Percentiles rank a stretch among this genome's conserved stretches.
These are phyloP conservation scores for Hyperoplus immaculatus DNA, from an alignment of 2,797 vertebrate species.

Conservation along the genomic window DNA sequence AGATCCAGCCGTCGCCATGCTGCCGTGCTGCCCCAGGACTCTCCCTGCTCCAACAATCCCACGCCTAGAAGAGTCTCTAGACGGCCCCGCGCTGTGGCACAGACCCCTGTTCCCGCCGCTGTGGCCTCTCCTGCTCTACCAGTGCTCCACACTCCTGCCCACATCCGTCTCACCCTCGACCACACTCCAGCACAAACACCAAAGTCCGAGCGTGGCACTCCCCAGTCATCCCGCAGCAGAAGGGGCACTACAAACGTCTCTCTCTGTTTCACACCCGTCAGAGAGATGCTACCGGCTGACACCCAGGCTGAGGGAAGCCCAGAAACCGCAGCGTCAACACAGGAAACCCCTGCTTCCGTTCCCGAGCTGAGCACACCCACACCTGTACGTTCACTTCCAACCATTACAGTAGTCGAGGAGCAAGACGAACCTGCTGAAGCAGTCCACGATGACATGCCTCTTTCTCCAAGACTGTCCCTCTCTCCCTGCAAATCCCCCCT, in stretches of 20 bases:
- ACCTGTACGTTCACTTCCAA: background rate
- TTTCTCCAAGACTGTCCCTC: conserved; percentile 23
- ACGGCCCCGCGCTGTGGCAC: conserved; percentile 48
- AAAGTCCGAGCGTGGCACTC: conserved; percentile 40
- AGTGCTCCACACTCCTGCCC: background rate
- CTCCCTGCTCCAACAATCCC: conserved; percentile 53
- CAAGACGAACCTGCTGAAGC: conserved; percentile 3
- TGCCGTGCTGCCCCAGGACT: conserved; percentile 49
- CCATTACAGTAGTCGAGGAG: conserved; percentile 28
- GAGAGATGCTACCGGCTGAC: conserved; percentile 26
- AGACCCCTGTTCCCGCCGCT: conserved; percentile 16
- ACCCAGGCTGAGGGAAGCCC: conserved; percentile 9
- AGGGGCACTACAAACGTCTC: conserved; percentile 20
- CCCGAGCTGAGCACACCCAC: background rate
- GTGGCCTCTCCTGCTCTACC: conserved; percentile 41
- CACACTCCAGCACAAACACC: conserved; percentile 43
- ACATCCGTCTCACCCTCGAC: background rate
- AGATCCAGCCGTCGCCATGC: conserved; percentile 73
- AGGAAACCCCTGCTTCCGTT: conserved; percentile 10
- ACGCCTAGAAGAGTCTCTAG: conserved; percentile 65
- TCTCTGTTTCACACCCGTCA: conserved; percentile 55
- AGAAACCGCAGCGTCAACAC: conserved; percentile 1
- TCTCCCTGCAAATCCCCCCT: conserved; percentile 35
- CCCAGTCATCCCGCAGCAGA: conserved; percentile 14
- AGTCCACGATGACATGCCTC: background rate